Percentiles rank a stretch among this genome's conserved stretches.
phyloP scores from a whole-genome alignment of 1,140 invertebrate genomes.

The silkworm (Bombyx mori) region DNA sequence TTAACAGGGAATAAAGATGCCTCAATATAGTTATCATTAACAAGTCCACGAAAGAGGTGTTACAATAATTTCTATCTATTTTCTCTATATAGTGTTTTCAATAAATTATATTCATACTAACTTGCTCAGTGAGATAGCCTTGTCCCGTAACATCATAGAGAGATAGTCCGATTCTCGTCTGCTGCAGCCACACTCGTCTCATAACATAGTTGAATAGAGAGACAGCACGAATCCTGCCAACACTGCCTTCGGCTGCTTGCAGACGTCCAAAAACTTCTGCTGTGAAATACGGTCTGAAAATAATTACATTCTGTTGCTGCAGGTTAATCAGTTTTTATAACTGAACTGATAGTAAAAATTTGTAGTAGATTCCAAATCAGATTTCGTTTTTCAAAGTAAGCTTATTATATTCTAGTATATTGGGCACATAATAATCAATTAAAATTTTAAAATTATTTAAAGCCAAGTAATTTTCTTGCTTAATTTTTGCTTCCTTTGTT shows the following conservation, averaged over 20 bases:
- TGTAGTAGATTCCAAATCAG: too few species aligned
- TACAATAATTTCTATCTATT: not conserved
- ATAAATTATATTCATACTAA: conserved; percentile 55
- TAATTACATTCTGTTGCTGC: not conserved
- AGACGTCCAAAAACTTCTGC: conserved; percentile 90
- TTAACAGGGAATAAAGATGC: too few species aligned
- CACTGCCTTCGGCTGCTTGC: conserved; percentile 83
- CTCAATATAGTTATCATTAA: too few species aligned
- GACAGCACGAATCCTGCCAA: conserved; percentile 83
- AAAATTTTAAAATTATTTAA: too few species aligned
- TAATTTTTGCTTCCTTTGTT: too few species aligned
- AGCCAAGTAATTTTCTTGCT: too few species aligned
- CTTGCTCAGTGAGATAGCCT: conserved; percentile 91
- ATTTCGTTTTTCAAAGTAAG: too few species aligned
- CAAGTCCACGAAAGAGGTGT: not conserved
- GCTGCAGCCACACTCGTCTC: conserved; percentile 94
- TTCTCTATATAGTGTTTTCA: not conserved
- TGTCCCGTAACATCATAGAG: conserved; percentile 94
- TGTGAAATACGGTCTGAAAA: conserved; percentile 81
- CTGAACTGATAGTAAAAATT: not conserved
- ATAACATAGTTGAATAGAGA: conserved; percentile 96
- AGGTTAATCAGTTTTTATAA: not conserved
- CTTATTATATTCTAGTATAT: too few species aligned
- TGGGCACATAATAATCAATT: too few species aligned
- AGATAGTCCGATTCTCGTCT: conserved; percentile 93